phyloP scores from a whole-genome alignment of 2,888 invertebrate species.

The Peribatodes rhomboidaria region DNA sequence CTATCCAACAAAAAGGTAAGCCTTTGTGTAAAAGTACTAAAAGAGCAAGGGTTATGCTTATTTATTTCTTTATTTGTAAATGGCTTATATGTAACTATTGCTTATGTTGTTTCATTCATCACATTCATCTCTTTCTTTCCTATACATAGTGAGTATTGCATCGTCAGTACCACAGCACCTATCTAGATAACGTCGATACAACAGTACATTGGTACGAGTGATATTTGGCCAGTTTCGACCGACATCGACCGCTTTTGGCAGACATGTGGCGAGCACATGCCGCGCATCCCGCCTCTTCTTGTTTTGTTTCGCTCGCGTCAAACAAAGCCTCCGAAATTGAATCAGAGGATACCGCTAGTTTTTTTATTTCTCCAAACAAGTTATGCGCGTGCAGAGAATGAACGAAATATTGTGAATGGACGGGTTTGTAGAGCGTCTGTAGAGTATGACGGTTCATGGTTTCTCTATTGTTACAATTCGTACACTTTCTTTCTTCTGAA shows the following conservation, averaged over 20 bases:
- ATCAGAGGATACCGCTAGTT: conserved; percentile 44
- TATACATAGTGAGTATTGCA: too few relatives aligned
- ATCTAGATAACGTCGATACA: too few relatives aligned
- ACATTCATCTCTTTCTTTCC: too few relatives aligned
- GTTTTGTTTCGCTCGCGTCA: conserved; percentile 49
- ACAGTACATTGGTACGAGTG: too few relatives aligned
- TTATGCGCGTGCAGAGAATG: conserved; percentile 49
- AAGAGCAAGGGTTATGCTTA: too few relatives aligned
- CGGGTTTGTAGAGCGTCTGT: conserved; percentile 28
- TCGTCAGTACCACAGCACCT: too few relatives aligned
- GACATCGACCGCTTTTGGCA: conserved; percentile 66
- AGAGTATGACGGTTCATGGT: conserved; percentile 19
- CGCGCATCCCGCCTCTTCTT: conserved; percentile 53
- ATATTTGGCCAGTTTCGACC: conserved; percentile 36
- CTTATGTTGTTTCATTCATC: neutral
- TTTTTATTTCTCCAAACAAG: conserved; percentile 56
- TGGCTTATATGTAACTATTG: too few relatives aligned
- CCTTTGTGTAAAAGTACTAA: too few relatives aligned
- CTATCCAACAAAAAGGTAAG: too few relatives aligned
- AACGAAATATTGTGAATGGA: conserved; percentile 55
- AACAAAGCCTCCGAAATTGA: conserved; percentile 62
- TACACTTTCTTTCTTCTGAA: too few relatives aligned
- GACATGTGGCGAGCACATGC: conserved; percentile 78
- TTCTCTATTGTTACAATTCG: too few relatives aligned
- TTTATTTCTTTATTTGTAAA: too few relatives aligned